A percentile compares a stretch with the other conserved stretches of the same genome.
Evolutionary conservation across 2,797 vertebrate genomes (phyloP).

Genomic region (Mergus octosetaceus): DNA sequence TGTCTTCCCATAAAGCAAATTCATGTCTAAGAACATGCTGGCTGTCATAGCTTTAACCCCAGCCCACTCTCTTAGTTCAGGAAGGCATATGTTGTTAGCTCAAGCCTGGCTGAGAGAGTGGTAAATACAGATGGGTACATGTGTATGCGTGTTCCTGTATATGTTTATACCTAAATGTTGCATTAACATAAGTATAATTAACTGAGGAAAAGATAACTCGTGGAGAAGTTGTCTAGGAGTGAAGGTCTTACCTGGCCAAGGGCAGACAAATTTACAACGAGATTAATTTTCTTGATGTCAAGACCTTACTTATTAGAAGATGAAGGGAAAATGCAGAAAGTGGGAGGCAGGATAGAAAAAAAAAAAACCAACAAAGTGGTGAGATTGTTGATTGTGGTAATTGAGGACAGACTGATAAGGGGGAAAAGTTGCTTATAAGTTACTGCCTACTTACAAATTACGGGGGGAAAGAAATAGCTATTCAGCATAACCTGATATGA

Average conservation of each 20-base stretch:
- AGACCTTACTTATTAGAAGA: background rate
- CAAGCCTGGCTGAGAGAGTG: background rate
- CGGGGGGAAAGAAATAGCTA: background rate
- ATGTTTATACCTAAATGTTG: conserved; percentile 1
- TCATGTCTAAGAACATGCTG: background rate
- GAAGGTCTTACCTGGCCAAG: background rate
- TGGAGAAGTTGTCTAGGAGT: background rate
- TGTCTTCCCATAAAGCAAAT: background rate
- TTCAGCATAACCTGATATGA: background rate
- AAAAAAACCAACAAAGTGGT: background rate
- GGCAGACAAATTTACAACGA: background rate
- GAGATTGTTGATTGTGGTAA: background rate
- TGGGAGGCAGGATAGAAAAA: background rate
- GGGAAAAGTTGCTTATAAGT: background rate
- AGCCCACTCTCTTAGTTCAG: background rate
- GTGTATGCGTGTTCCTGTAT: background rate
- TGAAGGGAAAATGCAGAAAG: background rate
- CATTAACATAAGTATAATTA: background rate
- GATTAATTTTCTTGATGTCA: background rate
- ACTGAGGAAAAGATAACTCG: background rate
- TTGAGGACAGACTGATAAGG: background rate
- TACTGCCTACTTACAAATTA: background rate
- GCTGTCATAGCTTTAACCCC: conserved; percentile 20
- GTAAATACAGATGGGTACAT: background rate
- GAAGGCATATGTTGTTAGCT: background rate